Base-by-base conservation (phyloP, 2,113 vertebrate species). In the Poicephalus gulielmi region DNA sequence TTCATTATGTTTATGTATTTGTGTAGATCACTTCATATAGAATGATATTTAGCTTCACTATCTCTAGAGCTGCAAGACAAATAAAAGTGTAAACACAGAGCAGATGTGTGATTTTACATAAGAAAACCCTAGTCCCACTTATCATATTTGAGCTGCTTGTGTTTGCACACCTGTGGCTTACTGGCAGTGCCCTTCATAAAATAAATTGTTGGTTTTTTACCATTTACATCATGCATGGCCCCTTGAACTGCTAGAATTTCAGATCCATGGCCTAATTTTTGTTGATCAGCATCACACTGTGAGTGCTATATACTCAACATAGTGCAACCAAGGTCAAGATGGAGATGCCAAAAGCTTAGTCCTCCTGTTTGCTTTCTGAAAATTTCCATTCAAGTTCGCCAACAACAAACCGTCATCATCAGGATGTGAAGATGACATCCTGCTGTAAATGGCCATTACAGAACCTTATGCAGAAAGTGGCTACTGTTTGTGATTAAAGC, bases 141-240 rank as follows among this genome's bases (percentile, higher is more conserved):
- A 89, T 23, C 64, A 12, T 93, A 59, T 92, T 94, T 91, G 62
- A 91, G 49, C 57, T 85, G 77, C 57, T 79, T 92, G 57, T 96
- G 74, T 93, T 95, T 95, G 83, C 75, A 84, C 92, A 93, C 89
- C 79, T 94, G 85, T 94, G 83, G 47, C 69, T 95, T 69, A n/a
- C 67, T 69, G 88, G 24, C 71, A 78, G 39, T 74, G 10, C 17
- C 5, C 47, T 92, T 88, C 52, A 30, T 57, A 86, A 84, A 76
- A 67, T 39, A 25, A 78, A 69, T 86, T 52, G 31, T 57, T 69
- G 24, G 7, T 2, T 78, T 95, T 89, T 28, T 71, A 47, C 66
- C n/a, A 8, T 70, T 47, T 81, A 5, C 59, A 30, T 60, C 64
- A 64, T 31, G 35, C 16, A 7, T 7, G 25, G 33, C 57, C 89